A percentile compares a stretch with the other conserved stretches of the same genome.
Evolutionary conservation across 2,113 vertebrate species (phyloP).

Genomic region (Dryoscopus gambensis): DNA sequence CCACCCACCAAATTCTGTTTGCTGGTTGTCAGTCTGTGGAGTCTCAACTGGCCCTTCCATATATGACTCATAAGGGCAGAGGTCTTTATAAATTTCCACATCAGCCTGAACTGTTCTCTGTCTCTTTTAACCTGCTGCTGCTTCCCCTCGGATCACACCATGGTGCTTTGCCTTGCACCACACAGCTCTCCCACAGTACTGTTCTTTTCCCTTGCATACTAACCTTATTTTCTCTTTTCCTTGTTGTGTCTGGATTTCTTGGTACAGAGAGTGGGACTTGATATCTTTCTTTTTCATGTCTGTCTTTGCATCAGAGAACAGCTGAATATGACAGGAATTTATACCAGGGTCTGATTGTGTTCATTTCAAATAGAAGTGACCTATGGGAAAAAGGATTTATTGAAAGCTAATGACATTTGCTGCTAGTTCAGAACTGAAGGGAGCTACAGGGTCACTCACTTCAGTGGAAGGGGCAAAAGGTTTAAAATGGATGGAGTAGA

Average conservation of each 20-base stretch:
- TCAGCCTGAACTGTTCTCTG: neutral
- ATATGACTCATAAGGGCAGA: slow-evolving; percentile 64
- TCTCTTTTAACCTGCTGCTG: neutral
- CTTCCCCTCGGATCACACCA: neutral
- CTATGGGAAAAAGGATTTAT: slow-evolving; percentile 10
- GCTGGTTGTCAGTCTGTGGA: neutral
- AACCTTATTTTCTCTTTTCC: neutral
- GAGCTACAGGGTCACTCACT: neutral
- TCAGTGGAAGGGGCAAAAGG: neutral
- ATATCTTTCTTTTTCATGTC: neutral
- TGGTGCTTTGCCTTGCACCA: neutral
- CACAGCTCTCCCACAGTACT: neutral
- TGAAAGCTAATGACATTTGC: neutral
- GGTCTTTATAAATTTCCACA: slow-evolving; percentile 27
- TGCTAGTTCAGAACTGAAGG: neutral
- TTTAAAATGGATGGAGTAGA: neutral
- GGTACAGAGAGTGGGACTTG: neutral
- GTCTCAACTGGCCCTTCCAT: neutral
- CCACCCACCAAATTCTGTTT: slow-evolving; percentile 61
- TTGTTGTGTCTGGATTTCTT: neutral
- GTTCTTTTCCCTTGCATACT: neutral
- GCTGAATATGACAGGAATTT: neutral
- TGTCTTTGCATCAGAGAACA: neutral
- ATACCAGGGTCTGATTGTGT: neutral
- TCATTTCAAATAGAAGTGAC: neutral